These are phyloP conservation scores for Centropristis striata DNA, from an alignment of 2,113 vertebrate species.

Conservation along the genomic window DNA sequence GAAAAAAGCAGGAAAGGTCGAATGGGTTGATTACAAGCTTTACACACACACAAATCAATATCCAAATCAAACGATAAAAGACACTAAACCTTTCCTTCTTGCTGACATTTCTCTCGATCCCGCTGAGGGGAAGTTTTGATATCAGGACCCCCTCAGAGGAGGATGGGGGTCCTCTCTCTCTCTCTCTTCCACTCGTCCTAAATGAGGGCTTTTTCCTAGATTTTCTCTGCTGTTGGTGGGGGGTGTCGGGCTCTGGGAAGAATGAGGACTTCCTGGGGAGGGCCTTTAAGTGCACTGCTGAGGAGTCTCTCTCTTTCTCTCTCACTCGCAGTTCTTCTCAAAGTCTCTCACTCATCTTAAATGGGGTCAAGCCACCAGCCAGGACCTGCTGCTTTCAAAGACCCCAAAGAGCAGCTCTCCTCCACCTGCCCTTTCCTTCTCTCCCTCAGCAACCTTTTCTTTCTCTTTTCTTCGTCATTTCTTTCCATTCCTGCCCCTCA, in stretches of 20 bases:
- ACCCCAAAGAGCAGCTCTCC: slow-evolving; percentile 67
- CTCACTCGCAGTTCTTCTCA: slow-evolving; percentile 30
- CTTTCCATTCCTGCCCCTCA: slow-evolving; percentile 15
- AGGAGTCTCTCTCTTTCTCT: slow-evolving; percentile 45
- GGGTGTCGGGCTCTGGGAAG: slow-evolving; percentile 60
- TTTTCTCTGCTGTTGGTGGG: slow-evolving; percentile 51
- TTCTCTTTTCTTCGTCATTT: slow-evolving; percentile 29
- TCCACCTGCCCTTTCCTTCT: slow-evolving; percentile 81
- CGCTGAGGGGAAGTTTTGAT: slow-evolving; percentile 64
- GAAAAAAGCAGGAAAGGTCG: slow-evolving; percentile 44
- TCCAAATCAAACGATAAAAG: slow-evolving; percentile 55
- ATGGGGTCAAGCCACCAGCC: slow-evolving; percentile 86
- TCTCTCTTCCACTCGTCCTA: slow-evolving; percentile 45
- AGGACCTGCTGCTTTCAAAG: slow-evolving; percentile 87
- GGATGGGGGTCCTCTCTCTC: slow-evolving; percentile 51
- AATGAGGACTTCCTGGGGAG: slow-evolving; percentile 75
- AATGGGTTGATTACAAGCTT: slow-evolving; percentile 9
- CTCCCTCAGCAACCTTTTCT: slow-evolving; percentile 60
- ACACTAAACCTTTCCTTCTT: slow-evolving; percentile 57
- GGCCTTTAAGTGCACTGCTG: slow-evolving; percentile 68
- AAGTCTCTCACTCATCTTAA: slow-evolving; percentile 81
- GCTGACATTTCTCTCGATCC: slow-evolving; percentile 73
- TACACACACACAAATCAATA: slow-evolving; percentile 42
- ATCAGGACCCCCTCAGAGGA: slow-evolving; percentile 60
- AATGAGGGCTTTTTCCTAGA: slow-evolving; percentile 63